Evolutionary conservation across 2,113 vertebrate species (phyloP).

Genomic region (Pituophis catenifer): DNA sequence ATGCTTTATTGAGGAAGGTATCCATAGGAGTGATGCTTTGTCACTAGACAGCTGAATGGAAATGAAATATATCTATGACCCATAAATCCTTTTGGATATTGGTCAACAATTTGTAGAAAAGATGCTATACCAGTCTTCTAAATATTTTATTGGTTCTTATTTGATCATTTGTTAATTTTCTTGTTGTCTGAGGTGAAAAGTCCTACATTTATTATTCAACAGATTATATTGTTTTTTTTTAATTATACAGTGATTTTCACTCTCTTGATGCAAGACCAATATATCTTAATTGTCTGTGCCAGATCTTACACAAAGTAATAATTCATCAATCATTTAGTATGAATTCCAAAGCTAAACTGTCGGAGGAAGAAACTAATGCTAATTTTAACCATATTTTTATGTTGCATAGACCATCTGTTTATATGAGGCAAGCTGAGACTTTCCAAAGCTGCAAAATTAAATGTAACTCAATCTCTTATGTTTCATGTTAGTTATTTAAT

Average conservation of each 20-base stretch:
- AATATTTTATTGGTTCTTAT: neutral
- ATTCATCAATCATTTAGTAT: neutral
- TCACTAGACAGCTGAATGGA: neutral
- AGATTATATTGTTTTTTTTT: neutral
- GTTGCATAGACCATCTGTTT: neutral
- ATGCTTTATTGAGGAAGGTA: neutral
- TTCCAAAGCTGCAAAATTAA: neutral
- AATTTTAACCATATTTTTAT: constrained; percentile 10
- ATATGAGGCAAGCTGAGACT: neutral
- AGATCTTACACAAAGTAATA: neutral
- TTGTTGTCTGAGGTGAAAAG: constrained; percentile 3
- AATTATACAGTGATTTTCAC: neutral
- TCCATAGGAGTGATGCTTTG: neutral
- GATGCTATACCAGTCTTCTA: neutral
- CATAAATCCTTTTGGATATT: neutral
- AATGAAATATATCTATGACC: neutral
- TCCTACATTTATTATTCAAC: neutral
- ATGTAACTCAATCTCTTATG: neutral
- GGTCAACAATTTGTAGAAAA: neutral
- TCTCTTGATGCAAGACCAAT: neutral
- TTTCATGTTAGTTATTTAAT: neutral
- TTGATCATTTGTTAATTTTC: neutral
- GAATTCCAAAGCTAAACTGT: neutral
- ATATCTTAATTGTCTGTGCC: neutral
- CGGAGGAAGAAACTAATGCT: neutral